Base-by-base conservation (phyloP, 2,797 vertebrate species). In the Serranus cabrilla region DNA sequence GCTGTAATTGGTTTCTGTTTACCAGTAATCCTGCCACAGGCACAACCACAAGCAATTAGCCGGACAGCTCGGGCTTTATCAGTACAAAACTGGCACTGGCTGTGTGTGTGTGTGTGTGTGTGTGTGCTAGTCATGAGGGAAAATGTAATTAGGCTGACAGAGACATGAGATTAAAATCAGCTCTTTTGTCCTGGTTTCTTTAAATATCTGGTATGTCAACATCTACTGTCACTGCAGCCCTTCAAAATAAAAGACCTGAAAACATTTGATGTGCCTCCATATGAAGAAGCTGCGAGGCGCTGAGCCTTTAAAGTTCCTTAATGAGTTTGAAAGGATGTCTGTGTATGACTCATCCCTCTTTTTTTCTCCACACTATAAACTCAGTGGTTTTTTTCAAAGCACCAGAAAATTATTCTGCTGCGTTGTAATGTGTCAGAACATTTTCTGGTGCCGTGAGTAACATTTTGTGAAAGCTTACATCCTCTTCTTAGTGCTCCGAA, bases 1-100 rank as follows among this genome's bases (percentile, higher is more conserved):
- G 76, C 84, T 76, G 89, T 90, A 91, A 92, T 91, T 91, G 87
- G 86, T 83, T 92, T 93, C 56, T 93, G 79, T 92, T 94, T 90
- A 91, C 86, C 86, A 90, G 89, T 87, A 91, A 89, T 84, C 67
- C 77, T 85, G 74, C 87, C 82, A 78, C 81, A 78, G 76, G 80
- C 57, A 85, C 68, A 83, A 84, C 87, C 88, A 78, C 80, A 82
- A 85, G 87, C 91, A 93, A 93, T 93, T 92, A 93, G 88, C 68
- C 60, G 65, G 86, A 82, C 84, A 86, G 84, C 76, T 78, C 50
- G 0, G 25, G 79, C 62, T 74, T 84, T 81, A 85, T 90, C 84
- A 69, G 74, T 50, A 78, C 74, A 86, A 81, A 87, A 89, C 76
- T 65, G 74, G 45, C 76, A 84, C 66, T 69, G 46, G 54, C 27